These are phyloP conservation scores for Anticlea derivata DNA, from an alignment of 2,888 invertebrate species.

Conservation along the genomic window DNA sequence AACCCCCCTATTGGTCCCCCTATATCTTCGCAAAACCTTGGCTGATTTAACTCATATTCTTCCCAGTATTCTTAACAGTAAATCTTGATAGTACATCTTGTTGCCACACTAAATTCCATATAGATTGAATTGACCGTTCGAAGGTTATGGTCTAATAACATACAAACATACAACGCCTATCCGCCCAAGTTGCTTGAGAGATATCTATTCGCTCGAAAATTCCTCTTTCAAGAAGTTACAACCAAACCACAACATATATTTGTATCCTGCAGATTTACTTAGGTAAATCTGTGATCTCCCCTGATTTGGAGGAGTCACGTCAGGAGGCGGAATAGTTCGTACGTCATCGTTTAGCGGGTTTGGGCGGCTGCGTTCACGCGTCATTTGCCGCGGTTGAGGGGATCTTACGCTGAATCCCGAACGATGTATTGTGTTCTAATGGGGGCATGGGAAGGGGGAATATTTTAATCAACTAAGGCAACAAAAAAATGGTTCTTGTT, in stretches of 20 bases:
- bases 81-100: too few relatives aligned
- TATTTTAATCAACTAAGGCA: conserved; percentile 8
- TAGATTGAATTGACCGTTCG: too few relatives aligned
- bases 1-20: too few relatives aligned
- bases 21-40: too few relatives aligned
- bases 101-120: too few relatives aligned
- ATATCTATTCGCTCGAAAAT: too few relatives aligned
- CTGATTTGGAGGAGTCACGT: conserved; percentile 12
- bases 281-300: conserved; percentile 12
- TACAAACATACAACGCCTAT: too few relatives aligned
- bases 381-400: conserved; percentile 37
- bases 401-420: conserved; percentile 16
- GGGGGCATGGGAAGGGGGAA: conserved; percentile 4
- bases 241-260: not conserved
- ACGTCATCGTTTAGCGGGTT: conserved; percentile 43
- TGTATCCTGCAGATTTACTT: not conserved
- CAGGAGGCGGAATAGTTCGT: conserved; percentile 32
- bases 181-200: too few relatives aligned
- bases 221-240: too few relatives aligned
- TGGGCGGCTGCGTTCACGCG: conserved; percentile 40
- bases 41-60: too few relatives aligned
- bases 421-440: conserved; percentile 24
- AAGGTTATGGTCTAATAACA: too few relatives aligned
- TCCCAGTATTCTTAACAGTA: too few relatives aligned
- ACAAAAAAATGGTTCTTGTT: not conserved